Evolutionary conservation across 2,888 invertebrate species (phyloP).

Genomic region (Eupithecia dodoneata): DNA sequence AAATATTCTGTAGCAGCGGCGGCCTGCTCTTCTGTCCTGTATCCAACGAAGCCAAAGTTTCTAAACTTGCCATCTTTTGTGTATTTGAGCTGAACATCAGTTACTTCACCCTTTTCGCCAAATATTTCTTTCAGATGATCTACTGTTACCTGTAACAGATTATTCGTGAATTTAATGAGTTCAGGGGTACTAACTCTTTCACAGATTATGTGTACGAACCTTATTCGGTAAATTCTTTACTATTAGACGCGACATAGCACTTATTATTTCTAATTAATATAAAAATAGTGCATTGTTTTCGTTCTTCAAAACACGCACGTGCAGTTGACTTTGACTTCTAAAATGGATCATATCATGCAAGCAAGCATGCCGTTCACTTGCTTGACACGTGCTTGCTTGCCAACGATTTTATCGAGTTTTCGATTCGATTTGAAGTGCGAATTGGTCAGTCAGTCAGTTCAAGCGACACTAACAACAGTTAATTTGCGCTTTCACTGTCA

Average conservation of each 20-base stretch:
- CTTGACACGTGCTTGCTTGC: neutral
- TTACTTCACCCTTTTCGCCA: slow-evolving; percentile 91
- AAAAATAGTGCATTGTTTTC: neutral
- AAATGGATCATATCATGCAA: neutral
- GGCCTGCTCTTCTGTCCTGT: slow-evolving; percentile 91
- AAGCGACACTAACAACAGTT: too few relatives aligned
- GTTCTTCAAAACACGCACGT: neutral
- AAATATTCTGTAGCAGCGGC: slow-evolving; percentile 90
- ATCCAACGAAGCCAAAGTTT: slow-evolving; percentile 97
- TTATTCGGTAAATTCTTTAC: slow-evolving; percentile 95
- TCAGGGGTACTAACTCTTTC: neutral
- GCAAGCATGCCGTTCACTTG: neutral
- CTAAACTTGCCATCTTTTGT: slow-evolving; percentile 96
- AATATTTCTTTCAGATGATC: slow-evolving; percentile 91
- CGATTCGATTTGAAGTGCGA: too few relatives aligned
- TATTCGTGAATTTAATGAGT: neutral
- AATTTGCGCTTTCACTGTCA: too few relatives aligned
- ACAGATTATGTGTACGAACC: slow-evolving; percentile 78
- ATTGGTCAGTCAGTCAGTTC: too few relatives aligned
- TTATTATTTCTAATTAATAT: slow-evolving; percentile 11
- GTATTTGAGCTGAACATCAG: slow-evolving; percentile 97
- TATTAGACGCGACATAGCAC: slow-evolving; percentile 92
- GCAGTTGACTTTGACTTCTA: slow-evolving; percentile 6
- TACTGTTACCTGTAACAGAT: slow-evolving; percentile 87
- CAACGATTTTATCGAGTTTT: too few relatives aligned